Evolutionary conservation across 2,113 vertebrate genomes (phyloP).

Genomic region (Erinaceus europaeus): DNA sequence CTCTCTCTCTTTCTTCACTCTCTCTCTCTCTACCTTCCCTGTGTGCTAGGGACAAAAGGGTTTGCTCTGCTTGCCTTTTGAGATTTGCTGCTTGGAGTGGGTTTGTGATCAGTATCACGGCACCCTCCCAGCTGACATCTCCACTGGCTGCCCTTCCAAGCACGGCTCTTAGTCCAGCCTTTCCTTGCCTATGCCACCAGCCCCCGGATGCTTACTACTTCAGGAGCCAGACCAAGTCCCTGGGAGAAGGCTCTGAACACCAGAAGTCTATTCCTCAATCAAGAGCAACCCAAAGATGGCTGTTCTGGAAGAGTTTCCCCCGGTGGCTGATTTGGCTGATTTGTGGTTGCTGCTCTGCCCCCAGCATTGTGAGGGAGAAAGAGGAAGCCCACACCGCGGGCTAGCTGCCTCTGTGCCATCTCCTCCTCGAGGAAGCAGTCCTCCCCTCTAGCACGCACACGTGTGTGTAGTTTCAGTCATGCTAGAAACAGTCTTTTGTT

Average conservation of each 20-base stretch:
- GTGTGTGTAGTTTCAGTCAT: background rate
- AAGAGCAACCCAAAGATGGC: background rate
- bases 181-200: background rate
- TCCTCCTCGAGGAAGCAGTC: background rate
- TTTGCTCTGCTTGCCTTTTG: background rate
- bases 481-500: conserved; percentile 1
- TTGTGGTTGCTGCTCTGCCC: background rate
- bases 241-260: background rate
- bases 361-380: background rate
- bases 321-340: background rate
- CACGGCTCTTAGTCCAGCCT: background rate
- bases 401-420: background rate
- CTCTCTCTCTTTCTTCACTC: background rate
- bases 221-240: background rate
- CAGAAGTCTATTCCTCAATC: too few species aligned
- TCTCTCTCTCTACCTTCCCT: background rate
- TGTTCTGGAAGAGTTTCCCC: background rate
- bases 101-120: background rate
- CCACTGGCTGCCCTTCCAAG: background rate
- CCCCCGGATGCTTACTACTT: background rate
- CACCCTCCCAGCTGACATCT: background rate
- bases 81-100: background rate
- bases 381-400: background rate
- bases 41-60: background rate
- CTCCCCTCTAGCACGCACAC: background rate